Evolutionary conservation across 1,140 invertebrate species (phyloP).

Genomic region (Drosophila bocki): DNA sequence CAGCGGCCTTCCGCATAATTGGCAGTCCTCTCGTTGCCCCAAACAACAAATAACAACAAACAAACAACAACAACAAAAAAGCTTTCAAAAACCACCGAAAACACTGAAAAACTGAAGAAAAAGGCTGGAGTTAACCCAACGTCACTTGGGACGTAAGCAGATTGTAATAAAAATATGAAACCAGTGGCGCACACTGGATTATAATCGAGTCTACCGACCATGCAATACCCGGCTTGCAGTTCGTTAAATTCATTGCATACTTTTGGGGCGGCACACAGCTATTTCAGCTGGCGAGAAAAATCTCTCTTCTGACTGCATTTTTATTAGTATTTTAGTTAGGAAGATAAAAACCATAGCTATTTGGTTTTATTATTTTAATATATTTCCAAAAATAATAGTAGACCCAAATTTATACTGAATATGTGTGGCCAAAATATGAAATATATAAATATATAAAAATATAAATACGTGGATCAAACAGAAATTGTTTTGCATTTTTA

Average conservation of each 20-base stretch:
- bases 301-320: not conserved
- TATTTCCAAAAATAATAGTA: not conserved
- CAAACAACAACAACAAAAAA: constrained; percentile 19
- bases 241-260: not conserved
- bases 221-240: not conserved
- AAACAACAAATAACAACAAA: constrained; percentile 27
- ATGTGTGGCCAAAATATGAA: not conserved
- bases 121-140: constrained; percentile 18
- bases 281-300: too few relatives aligned
- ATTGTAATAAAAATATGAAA: constrained; percentile 29
- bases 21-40: constrained; percentile 50
- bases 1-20: constrained; percentile 74
- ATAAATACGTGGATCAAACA: too few relatives aligned
- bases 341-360: not conserved
- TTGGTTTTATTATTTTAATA: not conserved
- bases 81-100: constrained; percentile 46
- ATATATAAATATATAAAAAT: not conserved
- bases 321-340: not conserved
- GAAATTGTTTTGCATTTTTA: not conserved
- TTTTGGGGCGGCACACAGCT: not conserved
- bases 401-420: not conserved
- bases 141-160: constrained; percentile 27
- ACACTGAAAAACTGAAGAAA: constrained; percentile 25
- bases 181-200: not conserved
- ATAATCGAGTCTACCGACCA: not conserved